Evolutionary conservation across 2,797 vertebrate species (phyloP), one percentile per base, ranked within the genome.

Genomic region (Acanthopagrus latus): DNA sequence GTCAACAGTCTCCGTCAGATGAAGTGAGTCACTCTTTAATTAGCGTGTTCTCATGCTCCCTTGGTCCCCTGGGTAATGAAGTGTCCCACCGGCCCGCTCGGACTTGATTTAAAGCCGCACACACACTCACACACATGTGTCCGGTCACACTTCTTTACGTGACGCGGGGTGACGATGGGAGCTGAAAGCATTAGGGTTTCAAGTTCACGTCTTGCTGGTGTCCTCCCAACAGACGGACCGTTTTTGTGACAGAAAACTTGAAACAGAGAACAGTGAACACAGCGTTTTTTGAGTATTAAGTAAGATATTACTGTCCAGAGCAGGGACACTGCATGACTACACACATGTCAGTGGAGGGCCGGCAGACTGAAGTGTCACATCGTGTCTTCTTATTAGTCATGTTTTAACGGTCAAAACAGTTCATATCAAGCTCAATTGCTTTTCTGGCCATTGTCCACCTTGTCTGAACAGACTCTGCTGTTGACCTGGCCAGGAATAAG

Each of bases 21-120:
- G 52, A 78, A 14, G 18, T 71, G 73, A 90, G 65, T 87, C 85
- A 86, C 48, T 64, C 66, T 78, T 78, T 86, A 87, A 88, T 87
- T 82, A 74, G 54, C 2, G 23, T 58, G 64, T 69, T 55, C 79
- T 78, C 44, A 33, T 46, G 59, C 63, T 88, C 27, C 0, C 63
- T 74, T 7, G 1, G 52, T 74, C 74, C 66, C 47, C 56, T 60
- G 41, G 71, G 52, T 76, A 71, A 85, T 82, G 55, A 82, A 73
- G 52, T 64, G 71, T 76, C 60, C 54, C 4, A 57, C 80, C 73
- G 71, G 65, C 54, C 69, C 25, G 66, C 69, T 66, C 64, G 60
- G 65, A 73, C 60, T 72, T 56, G 10, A 84, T 74, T 74, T 50
- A 62, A 63, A 67, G 41, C 70, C 47, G 63, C 63, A 68, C 55